Conservation (phyloP, 53 echinoderm and acorn worm genomes). For the Luidia sarsii region DNA sequence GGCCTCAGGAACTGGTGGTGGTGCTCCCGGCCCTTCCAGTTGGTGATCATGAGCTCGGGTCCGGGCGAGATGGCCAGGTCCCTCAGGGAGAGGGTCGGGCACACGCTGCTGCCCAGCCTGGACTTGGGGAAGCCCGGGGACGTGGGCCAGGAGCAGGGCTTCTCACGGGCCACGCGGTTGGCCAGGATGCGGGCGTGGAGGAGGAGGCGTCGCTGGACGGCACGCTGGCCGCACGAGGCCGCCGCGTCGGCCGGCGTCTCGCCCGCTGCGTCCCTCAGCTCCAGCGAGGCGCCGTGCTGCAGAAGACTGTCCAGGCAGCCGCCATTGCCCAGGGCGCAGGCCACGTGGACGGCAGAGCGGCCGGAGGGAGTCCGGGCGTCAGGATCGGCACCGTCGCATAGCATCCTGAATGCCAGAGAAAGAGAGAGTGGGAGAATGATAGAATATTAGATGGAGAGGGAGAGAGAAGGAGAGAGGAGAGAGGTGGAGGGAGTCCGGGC, state of each 20-base stretch:
- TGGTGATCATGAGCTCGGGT: slow-evolving; percentile 62
- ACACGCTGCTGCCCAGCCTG: slow-evolving; percentile 72
- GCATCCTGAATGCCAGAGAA: slow-evolving; percentile 68
- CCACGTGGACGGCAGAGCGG: slow-evolving; percentile 83
- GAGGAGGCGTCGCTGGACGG: slow-evolving; percentile 68
- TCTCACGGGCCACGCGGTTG: slow-evolving; percentile 42
- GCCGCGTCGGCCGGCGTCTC: slow-evolving; percentile 76
- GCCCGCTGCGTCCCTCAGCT: slow-evolving; percentile 61
- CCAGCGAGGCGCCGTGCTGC: slow-evolving; percentile 68
- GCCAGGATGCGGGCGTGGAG: slow-evolving; percentile 54
- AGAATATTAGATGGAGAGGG: no score
- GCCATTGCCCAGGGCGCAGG: slow-evolving; percentile 85
- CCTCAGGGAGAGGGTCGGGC: slow-evolving; percentile 68
- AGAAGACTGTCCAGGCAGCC: slow-evolving; percentile 80
- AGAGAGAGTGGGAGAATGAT: no score
- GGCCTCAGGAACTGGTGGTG: slow-evolving; percentile 32
- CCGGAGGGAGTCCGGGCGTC: slow-evolving; percentile 64
- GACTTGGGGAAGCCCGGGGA: slow-evolving; percentile 79
- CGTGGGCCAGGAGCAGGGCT: slow-evolving; percentile 64
- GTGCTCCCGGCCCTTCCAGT: slow-evolving; percentile 37
- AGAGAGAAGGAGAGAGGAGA: no score
- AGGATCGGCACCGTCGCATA: slow-evolving; percentile 53
- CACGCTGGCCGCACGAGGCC: slow-evolving; percentile 80
- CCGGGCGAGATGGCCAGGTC: slow-evolving; percentile 74
- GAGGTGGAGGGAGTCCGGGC: slow-evolving; percentile 55